These are phyloP conservation scores for Anseranas semipalmata DNA, from an alignment of 2,113 vertebrate species.

Conservation along the genomic window DNA sequence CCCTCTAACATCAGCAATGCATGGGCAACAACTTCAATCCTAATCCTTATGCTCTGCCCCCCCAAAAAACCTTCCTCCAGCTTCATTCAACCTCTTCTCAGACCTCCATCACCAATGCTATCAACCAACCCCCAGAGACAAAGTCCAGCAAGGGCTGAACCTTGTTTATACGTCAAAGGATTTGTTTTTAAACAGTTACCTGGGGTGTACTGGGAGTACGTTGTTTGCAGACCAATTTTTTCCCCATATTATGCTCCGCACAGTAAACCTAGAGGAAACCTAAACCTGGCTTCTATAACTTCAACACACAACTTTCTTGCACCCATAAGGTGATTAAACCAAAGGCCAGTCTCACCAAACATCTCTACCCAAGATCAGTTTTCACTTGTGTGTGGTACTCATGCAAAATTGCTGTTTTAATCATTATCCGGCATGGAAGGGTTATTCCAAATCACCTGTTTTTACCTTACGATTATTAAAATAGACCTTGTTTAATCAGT, in stretches of 20 bases:
- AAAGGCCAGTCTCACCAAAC: background rate
- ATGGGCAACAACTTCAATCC: background rate
- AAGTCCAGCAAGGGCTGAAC: background rate
- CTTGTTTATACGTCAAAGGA: background rate
- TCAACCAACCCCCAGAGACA: rapidly evolving
- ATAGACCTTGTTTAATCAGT: slow-evolving; percentile 19
- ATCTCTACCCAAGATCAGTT: background rate
- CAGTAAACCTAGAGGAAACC: background rate
- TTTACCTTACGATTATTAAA: slow-evolving; percentile 13
- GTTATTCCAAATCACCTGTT: background rate
- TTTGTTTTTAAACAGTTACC: background rate
- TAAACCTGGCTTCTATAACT: background rate
- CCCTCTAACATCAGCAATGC: background rate
- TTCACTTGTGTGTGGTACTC: background rate
- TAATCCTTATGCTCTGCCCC: background rate
- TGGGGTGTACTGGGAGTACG: rapidly evolving
- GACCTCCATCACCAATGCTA: background rate
- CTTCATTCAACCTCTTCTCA: background rate
- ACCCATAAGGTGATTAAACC: background rate
- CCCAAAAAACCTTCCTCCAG: background rate
- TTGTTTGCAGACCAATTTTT: background rate
- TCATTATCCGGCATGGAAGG: background rate
- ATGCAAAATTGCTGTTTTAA: background rate
- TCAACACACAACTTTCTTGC: background rate
- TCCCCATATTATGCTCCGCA: background rate